Base-by-base conservation (phyloP, 2,797 vertebrate species). In the Mormyrus hasselquistii region DNA sequence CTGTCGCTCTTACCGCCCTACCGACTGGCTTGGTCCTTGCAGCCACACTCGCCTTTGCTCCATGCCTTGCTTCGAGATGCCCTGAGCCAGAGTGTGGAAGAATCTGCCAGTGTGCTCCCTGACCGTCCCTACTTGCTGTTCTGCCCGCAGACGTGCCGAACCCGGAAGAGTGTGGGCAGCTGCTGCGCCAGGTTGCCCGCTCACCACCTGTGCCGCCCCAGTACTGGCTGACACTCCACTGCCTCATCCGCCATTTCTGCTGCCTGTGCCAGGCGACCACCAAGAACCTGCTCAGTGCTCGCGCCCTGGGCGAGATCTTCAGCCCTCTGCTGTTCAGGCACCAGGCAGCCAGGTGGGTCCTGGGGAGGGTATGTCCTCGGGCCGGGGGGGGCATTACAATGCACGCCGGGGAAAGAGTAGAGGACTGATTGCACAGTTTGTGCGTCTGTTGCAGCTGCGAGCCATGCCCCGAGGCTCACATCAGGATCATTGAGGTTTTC, bases 181-280 rank as follows among this genome's bases (percentile, higher is more conserved):
- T 97, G 92, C 95, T 99, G 90, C 97, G 96, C 92, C 95, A 95
- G 91, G 94, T 98, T 57, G 95, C 96, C 94, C 96, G 94, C 93
- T 95, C 97, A 7, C 95, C 97, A 2, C 95, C 92, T 91, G 95
- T 98, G 94, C 97, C 98, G 91, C 95, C 97, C 53, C 98, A 99
- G 89, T 97, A 98, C 94, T 99, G 98, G 98, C 97, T 99, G 52
- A 97, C 97, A 0, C 96, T 99, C 89, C 98, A 98, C 92, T 97
- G 96, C 94, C 96, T 99, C 94, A 96, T 99, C 12, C 97, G 97
- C 92, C 98, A 99, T 95, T 97, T 99, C 90, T 97, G 90, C 95
- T 98, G 99, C 95, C 97, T 99, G 90, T 95, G 97, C 93, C 97
- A 98, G 91, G 95, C 93, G 87, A 92, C 96, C 90, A 94, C 96